These are phyloP conservation scores for Thecocarcelia acutangulata DNA, from an alignment of 2,888 invertebrate genomes.

Conservation along the genomic window DNA sequence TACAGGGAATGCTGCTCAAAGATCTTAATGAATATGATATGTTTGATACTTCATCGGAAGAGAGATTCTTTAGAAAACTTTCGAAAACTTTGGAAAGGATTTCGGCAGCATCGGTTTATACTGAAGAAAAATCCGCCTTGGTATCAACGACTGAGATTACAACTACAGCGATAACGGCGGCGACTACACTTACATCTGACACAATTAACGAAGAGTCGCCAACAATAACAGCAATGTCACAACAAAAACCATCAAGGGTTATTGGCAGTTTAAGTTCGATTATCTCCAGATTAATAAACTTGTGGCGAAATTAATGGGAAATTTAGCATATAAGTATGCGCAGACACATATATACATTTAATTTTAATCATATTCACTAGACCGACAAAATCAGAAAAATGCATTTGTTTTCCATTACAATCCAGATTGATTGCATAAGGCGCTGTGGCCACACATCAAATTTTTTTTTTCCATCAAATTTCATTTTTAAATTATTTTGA, in stretches of 20 bases:
- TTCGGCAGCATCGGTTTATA: not conserved
- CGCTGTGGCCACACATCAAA: too few relatives aligned
- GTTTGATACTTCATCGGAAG: constrained; percentile 22
- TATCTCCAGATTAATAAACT: constrained; percentile 20
- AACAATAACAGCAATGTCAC: not conserved
- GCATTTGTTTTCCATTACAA: too few relatives aligned
- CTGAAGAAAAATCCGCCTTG: not conserved
- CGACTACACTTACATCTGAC: not conserved
- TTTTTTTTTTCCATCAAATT: too few relatives aligned
- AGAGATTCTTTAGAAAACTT: not conserved
- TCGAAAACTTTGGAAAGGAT: not conserved
- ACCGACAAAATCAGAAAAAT: too few relatives aligned
- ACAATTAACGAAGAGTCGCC: not conserved
- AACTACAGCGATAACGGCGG: not conserved
- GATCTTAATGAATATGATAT: not conserved
- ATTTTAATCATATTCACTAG: too few relatives aligned
- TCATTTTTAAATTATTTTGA: too few relatives aligned
- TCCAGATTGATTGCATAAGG: too few relatives aligned
- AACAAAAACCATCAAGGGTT: not conserved
- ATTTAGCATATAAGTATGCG: not conserved
- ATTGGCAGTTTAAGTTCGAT: constrained; percentile 22
- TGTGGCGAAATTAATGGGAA: constrained; percentile 22
- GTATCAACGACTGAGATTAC: not conserved
- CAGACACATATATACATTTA: not conserved
- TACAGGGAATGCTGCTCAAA: constrained; percentile 49